phyloP scores from a whole-genome alignment of 2,888 invertebrate species.

The Aphodius granarius region DNA sequence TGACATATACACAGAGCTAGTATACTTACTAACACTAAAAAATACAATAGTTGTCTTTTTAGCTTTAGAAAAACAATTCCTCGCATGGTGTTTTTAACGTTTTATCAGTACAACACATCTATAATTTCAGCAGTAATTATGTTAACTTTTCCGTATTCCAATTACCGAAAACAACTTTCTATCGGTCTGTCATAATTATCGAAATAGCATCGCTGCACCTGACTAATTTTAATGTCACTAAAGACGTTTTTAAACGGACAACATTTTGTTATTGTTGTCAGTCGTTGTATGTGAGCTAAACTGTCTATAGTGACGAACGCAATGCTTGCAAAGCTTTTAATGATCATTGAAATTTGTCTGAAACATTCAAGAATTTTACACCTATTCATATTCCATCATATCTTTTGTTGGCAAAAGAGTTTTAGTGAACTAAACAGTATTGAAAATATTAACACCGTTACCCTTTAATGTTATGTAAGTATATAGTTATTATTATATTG shows the following conservation, averaged over 20 bases:
- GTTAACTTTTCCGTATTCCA: background rate
- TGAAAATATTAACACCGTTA: background rate
- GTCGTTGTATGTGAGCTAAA: background rate
- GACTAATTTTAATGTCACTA: background rate
- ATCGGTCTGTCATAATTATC: background rate
- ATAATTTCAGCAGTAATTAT: background rate
- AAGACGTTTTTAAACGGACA: background rate
- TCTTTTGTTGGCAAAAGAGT: background rate
- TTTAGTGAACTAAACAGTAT: background rate
- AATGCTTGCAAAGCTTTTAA: background rate
- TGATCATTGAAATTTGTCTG: background rate
- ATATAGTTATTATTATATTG: too few species aligned
- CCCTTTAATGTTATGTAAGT: too few species aligned
- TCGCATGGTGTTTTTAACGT: too few species aligned
- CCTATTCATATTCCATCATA: background rate
- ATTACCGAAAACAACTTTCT: background rate
- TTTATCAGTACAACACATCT: too few species aligned
- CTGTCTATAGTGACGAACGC: background rate
- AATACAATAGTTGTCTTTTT: too few species aligned
- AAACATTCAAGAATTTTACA: background rate
- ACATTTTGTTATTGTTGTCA: background rate
- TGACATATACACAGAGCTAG: too few species aligned
- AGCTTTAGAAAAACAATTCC: too few species aligned
- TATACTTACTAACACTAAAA: too few species aligned
- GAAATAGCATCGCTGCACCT: background rate